phyloP scores from a whole-genome alignment of 2,888 invertebrate species.

The Amphipoea oculea region DNA sequence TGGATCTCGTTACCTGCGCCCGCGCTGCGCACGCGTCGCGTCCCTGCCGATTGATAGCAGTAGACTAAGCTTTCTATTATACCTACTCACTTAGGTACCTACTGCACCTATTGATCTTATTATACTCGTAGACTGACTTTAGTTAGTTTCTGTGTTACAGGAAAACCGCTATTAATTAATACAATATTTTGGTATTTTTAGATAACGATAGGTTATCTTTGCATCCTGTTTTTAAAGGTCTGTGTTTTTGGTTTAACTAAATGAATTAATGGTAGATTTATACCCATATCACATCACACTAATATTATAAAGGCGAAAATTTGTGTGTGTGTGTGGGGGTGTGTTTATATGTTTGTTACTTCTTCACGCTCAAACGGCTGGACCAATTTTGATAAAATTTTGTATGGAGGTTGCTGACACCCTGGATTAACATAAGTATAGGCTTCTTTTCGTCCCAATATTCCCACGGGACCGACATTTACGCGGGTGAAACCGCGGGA shows the following conservation, averaged over 20 bases:
- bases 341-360: no score
- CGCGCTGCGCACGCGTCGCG: conserved; percentile 46
- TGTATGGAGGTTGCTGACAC: no score
- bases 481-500: no score
- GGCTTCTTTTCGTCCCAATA: no score
- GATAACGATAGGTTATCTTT: neutral
- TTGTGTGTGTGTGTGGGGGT: no score
- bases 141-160: neutral
- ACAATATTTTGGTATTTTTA: neutral
- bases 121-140: conserved; percentile 38
- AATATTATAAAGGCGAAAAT: no score
- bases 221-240: conserved; percentile 4
- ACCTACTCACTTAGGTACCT: conserved; percentile 41
- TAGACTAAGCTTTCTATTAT: conserved; percentile 75
- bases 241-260: neutral
- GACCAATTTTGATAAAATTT: no score
- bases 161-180: neutral
- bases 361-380: no score
- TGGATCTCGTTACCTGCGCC: conserved; percentile 51
- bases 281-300: no score
- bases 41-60: conserved; percentile 68
- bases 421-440: no score
- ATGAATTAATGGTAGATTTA: neutral
- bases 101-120: conserved; percentile 59
- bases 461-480: no score